Evolutionary conservation across 2,797 vertebrate genomes (phyloP).

Genomic region (Lutjanus argentimaculatus): DNA sequence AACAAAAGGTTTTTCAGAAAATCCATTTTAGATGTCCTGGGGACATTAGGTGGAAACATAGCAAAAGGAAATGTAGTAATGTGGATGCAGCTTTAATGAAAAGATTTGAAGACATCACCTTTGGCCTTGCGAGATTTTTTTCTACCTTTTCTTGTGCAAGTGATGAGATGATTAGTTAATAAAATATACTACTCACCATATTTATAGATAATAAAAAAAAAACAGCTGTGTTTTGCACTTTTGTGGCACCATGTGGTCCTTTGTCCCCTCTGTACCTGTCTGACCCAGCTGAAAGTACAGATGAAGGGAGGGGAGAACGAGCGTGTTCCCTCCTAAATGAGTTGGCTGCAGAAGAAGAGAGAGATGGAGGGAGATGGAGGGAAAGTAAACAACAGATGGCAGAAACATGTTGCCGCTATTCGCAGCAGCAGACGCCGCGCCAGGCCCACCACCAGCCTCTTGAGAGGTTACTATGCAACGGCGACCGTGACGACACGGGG

Average conservation of each 20-base stretch:
- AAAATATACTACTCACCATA: background rate
- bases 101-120: background rate
- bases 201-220: background rate
- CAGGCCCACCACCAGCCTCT: slow-evolving; percentile 57
- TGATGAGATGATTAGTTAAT: background rate
- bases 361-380: slow-evolving; percentile 52
- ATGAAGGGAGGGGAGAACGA: slow-evolving; percentile 23
- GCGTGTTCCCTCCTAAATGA: slow-evolving; percentile 56
- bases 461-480: slow-evolving; percentile 70
- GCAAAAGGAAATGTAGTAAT: too few relatives aligned
- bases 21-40: too few relatives aligned
- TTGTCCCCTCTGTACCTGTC: slow-evolving; percentile 34
- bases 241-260: background rate
- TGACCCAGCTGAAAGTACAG: slow-evolving; percentile 42
- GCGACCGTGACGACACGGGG: slow-evolving; percentile 67
- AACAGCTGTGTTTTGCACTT: too few relatives aligned
- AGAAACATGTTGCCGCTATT: slow-evolving; percentile 74
- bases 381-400: slow-evolving; percentile 87
- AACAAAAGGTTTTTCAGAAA: too few relatives aligned
- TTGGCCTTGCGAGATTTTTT: too few relatives aligned
- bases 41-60: too few relatives aligned
- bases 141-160: background rate
- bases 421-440: slow-evolving; percentile 60
- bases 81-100: background rate
- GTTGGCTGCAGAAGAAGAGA: slow-evolving; percentile 58